Conservation (phyloP, 2,797 vertebrate genomes). For the Hoplostethus mediterraneus region DNA sequence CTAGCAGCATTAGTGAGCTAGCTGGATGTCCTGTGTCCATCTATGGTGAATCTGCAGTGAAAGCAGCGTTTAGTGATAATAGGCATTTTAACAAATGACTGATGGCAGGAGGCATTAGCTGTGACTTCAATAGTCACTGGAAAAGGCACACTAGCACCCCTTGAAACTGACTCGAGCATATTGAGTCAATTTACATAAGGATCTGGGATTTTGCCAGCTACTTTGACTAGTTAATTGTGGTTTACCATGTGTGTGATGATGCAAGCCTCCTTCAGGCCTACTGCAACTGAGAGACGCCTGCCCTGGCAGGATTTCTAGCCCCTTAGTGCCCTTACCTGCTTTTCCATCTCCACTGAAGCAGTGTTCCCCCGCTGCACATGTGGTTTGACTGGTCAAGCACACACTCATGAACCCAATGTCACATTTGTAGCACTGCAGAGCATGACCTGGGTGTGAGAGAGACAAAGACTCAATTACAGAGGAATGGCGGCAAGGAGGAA, state of each 20-base stretch:
- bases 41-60: no score
- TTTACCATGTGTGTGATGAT: background rate
- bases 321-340: conserved; percentile 67
- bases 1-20: no score
- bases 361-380: rapidly evolving
- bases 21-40: no score
- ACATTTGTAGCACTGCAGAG: conserved; percentile 80
- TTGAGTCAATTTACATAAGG: no score
- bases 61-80: no score
- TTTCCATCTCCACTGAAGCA: conserved; percentile 75
- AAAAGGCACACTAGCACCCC: no score
- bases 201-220: no score
- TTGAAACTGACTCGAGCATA: no score
- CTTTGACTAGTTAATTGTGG: no score
- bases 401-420: background rate
- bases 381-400: conserved; percentile 39
- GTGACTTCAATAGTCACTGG: no score
- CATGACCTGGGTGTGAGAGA: conserved; percentile 65
- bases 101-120: no score
- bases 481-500: background rate
- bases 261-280: background rate
- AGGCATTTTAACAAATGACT: no score
- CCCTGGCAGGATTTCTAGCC: conserved; percentile 1
- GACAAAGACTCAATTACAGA: background rate
- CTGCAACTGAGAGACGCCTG: background rate